Percentiles rank a stretch among this genome's conserved stretches.
Evolutionary conservation across 2,113 vertebrate species (phyloP).

Genomic region (Mixornis gularis): DNA sequence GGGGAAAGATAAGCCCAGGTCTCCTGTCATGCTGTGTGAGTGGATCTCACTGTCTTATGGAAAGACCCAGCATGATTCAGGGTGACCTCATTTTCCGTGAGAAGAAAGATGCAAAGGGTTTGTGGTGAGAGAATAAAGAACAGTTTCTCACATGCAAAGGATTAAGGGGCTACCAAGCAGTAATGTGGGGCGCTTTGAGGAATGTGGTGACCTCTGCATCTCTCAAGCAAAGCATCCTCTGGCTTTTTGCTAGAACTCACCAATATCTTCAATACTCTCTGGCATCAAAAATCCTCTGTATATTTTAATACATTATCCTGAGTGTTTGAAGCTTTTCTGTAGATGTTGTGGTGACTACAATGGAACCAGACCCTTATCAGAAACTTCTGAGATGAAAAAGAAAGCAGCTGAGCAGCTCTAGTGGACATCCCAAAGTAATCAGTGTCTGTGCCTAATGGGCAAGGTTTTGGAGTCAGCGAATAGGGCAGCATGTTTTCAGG

Average conservation of each 20-base stretch:
- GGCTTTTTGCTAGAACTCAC: not conserved
- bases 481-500: not conserved
- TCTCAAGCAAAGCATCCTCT: not conserved
- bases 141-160: not conserved
- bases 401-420: not conserved
- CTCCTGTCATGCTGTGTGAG: not conserved
- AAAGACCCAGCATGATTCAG: not conserved
- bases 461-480: not conserved
- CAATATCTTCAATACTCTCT: not conserved
- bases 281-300: not conserved
- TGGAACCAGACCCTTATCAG: not conserved
- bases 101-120: not conserved
- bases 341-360: not conserved
- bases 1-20: not conserved
- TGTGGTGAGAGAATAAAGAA: not conserved
- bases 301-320: not conserved
- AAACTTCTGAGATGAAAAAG: not conserved
- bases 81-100: not conserved
- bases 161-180: not conserved
- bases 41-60: not conserved
- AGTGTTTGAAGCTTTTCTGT: not conserved
- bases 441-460: rapidly evolving
- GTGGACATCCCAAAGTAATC: not conserved
- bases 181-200: not conserved
- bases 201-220: rapidly evolving